phyloP scores from a whole-genome alignment of 2,797 vertebrate genomes.

The Numenius phaeopus region DNA sequence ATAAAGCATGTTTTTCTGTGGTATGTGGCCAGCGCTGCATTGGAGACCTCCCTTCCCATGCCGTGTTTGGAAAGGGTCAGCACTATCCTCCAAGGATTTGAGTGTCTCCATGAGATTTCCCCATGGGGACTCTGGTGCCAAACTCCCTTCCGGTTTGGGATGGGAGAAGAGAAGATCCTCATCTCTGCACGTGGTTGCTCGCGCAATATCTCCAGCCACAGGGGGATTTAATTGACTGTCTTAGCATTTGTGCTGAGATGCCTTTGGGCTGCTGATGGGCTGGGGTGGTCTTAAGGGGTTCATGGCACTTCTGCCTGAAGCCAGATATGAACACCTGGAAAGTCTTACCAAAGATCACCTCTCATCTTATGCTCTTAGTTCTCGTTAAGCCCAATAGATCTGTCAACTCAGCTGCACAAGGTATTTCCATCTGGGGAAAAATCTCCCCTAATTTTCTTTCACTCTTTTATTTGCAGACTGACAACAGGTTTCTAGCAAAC shows the following conservation, averaged over 20 bases:
- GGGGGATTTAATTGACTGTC: not conserved
- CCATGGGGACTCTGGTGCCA: not conserved
- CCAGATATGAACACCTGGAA: not conserved
- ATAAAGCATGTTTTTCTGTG: not conserved
- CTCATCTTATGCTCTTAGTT: not conserved
- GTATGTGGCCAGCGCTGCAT: fast-evolving
- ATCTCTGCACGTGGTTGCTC: fast-evolving
- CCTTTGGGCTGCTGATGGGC: not conserved
- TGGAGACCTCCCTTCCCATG: not conserved
- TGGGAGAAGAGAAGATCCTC: not conserved
- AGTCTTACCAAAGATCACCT: not conserved
- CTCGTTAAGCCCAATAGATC: not conserved
- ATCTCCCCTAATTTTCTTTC: not conserved
- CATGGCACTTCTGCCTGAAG: not conserved
- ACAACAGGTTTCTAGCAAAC: constrained; percentile 55
- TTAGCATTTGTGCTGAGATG: not conserved
- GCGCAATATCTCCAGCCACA: not conserved
- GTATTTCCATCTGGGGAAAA: constrained; percentile 22
- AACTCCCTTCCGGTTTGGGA: not conserved
- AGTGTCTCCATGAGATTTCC: not conserved
- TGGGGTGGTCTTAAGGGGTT: not conserved
- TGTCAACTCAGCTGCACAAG: not conserved
- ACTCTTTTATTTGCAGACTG: not conserved
- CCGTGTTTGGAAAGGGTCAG: not conserved
- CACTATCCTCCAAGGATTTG: not conserved